Conservation (phyloP, 1,140 invertebrate species). For the Papilio xuthus region DNA sequence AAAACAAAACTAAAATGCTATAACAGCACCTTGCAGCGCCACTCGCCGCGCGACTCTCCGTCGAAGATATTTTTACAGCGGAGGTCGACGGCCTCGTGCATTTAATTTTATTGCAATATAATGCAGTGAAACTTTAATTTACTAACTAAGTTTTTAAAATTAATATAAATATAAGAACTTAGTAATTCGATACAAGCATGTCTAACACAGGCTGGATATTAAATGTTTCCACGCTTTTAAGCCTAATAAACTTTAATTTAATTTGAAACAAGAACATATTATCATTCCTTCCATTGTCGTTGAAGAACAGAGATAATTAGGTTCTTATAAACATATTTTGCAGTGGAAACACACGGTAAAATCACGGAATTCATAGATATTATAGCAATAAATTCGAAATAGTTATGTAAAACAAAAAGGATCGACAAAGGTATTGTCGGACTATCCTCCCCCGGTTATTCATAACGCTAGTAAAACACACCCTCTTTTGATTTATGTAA, state of each 20-base stretch:
- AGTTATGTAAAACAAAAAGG: slow-evolving; percentile 55
- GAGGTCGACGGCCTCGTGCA: not conserved
- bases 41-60: not conserved
- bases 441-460: slow-evolving; percentile 49
- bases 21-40: not conserved
- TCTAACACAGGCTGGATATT: not conserved
- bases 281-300: not conserved
- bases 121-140: not conserved
- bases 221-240: too few species aligned
- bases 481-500: slow-evolving; percentile 45
- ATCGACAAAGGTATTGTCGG: slow-evolving; percentile 31
- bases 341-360: not conserved
- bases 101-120: slow-evolving; percentile 12
- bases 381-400: not conserved
- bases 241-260: too few species aligned
- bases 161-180: too few species aligned
- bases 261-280: not conserved
- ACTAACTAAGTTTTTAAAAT: not conserved
- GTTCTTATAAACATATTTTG: not conserved
- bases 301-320: not conserved
- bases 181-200: not conserved
- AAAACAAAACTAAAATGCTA: slow-evolving; percentile 8
- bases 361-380: slow-evolving; percentile 6
- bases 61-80: slow-evolving; percentile 26
- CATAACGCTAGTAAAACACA: slow-evolving; percentile 54